phyloP scores from a whole-genome alignment of 2,113 vertebrate species.

The Indri indri region DNA sequence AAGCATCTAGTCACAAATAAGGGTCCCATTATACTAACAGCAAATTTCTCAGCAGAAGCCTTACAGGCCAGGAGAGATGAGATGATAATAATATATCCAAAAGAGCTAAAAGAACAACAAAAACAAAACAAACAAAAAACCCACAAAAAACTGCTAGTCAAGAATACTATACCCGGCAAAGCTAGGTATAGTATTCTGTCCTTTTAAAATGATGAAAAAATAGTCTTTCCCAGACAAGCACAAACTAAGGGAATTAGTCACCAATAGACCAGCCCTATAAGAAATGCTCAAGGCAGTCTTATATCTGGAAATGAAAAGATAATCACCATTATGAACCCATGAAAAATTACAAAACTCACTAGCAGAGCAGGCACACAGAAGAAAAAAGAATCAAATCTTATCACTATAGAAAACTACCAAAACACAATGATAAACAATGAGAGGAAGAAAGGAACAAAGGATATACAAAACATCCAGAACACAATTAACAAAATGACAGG shows the following conservation, averaged over 20 bases:
- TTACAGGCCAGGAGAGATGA: background rate
- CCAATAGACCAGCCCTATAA: background rate
- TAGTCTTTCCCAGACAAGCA: background rate
- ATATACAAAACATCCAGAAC: background rate
- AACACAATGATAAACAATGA: background rate
- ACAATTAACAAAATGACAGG: background rate
- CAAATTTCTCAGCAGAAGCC: background rate
- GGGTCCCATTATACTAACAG: background rate
- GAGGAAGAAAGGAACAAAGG: background rate
- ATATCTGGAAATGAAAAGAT: background rate
- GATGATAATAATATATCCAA: background rate
- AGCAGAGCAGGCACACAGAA: background rate
- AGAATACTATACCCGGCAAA: background rate
- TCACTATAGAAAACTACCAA: background rate
- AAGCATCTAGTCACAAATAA: background rate
- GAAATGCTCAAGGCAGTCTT: background rate
- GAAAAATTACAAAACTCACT: background rate
- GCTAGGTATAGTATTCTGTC: background rate
- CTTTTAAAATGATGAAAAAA: background rate
- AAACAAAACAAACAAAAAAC: background rate
- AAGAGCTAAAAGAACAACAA: background rate
- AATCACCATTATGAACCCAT: background rate
- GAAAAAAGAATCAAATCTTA: background rate
- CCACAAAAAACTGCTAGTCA: background rate
- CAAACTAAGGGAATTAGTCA: background rate